Conservation (phyloP, 2,797 vertebrate species). For the Pelochelys cantorii region DNA sequence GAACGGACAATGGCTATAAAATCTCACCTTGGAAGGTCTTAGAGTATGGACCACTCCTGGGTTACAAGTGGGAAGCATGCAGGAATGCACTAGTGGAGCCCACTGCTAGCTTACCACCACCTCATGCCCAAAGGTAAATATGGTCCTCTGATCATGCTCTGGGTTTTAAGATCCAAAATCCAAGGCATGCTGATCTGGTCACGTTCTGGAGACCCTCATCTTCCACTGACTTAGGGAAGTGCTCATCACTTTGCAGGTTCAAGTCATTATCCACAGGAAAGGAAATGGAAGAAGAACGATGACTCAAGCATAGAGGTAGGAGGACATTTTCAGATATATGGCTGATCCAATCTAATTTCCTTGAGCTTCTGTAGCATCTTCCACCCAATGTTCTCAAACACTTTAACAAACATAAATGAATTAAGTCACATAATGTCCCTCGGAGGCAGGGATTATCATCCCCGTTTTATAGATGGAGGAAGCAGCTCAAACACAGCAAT, state of each 20-base stretch:
- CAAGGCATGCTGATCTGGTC: background rate
- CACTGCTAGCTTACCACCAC: conserved; percentile 1
- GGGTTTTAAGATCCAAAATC: background rate
- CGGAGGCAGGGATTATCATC: no score
- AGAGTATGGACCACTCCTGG: background rate
- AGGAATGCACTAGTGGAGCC: conserved; percentile 40
- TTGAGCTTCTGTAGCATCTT: no score
- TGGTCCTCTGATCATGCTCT: background rate
- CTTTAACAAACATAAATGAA: no score
- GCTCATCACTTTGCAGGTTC: background rate
- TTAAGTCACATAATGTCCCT: no score
- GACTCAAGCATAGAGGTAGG: background rate
- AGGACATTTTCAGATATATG: background rate
- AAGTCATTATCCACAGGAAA: background rate
- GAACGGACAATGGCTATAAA: conserved; percentile 10
- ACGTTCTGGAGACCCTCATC: background rate
- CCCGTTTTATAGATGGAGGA: no score
- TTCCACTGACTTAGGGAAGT: background rate
- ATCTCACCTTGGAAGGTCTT: conserved; percentile 1
- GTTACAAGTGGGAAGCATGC: conserved; percentile 25
- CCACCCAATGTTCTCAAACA: no score
- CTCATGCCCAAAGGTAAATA: background rate
- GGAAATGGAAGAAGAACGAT: background rate
- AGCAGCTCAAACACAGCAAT: no score
- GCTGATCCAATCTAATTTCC: background rate